Base-by-base conservation (phyloP, 1,140 invertebrate genomes). In the Holotrichia oblita region DNA sequence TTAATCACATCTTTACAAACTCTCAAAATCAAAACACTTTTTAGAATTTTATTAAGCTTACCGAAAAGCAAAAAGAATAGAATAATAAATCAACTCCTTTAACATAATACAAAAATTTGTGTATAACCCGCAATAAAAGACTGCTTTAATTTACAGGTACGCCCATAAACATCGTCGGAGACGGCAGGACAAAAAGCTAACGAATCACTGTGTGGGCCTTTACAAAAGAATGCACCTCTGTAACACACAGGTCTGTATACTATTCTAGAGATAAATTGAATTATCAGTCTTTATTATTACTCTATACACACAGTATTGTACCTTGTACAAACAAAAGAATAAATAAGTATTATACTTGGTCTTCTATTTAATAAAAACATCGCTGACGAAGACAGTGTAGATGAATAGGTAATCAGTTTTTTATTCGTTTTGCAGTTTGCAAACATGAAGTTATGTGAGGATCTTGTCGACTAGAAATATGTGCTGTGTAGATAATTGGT, bases 151-250 rank as follows among this genome's bases (percentile, higher is more conserved):
- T 76, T 76, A 74, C 44, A 76, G 75, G 40, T 76, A 48, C 44
- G 75, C 75, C 75, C 44, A 76, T 76, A 76, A 76, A 76, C 75
- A 76, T 76, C 41, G 75, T 55, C 41, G 44, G 24, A 41, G 44
- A 48, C n/a, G 75, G 17, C 75, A 76, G 9, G 75, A 76, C 17
- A 76, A 76, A 48, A 76, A 55, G 75, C 20, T 14, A 55, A 48
- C 48, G 44, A 76, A 76, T 76, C 75, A 76, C 27, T 76, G 75
- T 76, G 75, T 76, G 24, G 75, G 75, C 24, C 75, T 76, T 17
- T 76, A 76, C 75, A 76, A 76, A 76, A 76, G 75, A n/a, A 76
- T 76, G 24, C 75, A 76, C 27, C 44, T 76, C 24, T 76, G 75
- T 27, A 76, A 76, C 75, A 76, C 41, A 14, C 75, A 76, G 44